Evolutionary conservation across 2,113 vertebrate species (phyloP).

Genomic region (Plecturocebus donacophilus): DNA sequence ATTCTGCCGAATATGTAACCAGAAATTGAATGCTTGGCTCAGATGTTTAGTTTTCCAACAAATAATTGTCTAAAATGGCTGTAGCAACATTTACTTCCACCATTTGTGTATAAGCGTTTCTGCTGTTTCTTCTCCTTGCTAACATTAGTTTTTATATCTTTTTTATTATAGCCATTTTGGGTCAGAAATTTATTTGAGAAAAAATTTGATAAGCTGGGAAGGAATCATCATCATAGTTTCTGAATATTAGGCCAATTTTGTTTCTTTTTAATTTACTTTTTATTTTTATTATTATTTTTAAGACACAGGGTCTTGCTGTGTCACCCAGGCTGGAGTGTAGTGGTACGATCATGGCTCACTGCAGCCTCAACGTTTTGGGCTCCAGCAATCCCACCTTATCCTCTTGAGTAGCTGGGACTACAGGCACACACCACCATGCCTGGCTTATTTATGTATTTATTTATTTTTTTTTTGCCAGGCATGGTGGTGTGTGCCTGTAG

Average conservation of each 20-base stretch:
- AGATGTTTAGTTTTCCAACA: background rate
- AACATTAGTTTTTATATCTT: background rate
- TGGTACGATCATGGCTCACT: no score
- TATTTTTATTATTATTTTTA: no score
- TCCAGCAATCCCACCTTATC: no score
- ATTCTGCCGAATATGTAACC: background rate
- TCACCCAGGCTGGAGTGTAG: no score
- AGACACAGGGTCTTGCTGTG: no score
- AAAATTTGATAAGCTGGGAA: background rate
- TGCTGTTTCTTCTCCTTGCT: background rate
- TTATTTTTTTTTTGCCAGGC: no score
- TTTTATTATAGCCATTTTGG: background rate
- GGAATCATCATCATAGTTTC: background rate
- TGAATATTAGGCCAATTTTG: background rate
- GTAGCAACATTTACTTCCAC: background rate
- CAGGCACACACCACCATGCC: no score
- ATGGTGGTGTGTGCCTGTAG: no score
- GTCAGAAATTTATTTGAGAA: background rate
- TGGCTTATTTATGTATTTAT: no score
- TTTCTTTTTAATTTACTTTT: no score
- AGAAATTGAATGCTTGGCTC: background rate
- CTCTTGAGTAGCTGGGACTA: no score
- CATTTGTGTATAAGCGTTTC: background rate
- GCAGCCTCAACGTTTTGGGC: no score
- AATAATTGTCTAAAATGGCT: slow-evolving; percentile 7